phyloP scores from a whole-genome alignment of 1,140 invertebrate genomes.

The Pseudoatta argentina region DNA sequence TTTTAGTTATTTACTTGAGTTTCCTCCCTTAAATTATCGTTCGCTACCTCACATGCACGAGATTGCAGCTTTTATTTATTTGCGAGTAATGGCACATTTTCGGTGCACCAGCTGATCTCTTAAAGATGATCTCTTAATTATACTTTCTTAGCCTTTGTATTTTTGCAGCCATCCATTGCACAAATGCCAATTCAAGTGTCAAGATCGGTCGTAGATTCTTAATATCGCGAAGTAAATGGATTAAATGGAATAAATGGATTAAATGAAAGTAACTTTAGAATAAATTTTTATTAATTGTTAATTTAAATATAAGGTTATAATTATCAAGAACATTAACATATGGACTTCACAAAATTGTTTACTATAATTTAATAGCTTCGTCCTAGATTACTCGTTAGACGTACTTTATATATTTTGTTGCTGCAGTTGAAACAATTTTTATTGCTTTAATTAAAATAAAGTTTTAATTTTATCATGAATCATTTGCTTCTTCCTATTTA shows the following conservation, averaged over 20 bases:
- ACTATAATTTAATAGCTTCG: background rate
- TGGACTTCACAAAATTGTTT: background rate
- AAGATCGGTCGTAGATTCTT: background rate
- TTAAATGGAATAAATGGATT: background rate
- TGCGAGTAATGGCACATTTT: slow-evolving; percentile 33
- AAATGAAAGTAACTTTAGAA: background rate
- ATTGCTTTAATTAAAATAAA: slow-evolving; percentile 17
- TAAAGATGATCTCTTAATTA: slow-evolving; percentile 52
- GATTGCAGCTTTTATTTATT: slow-evolving; percentile 53
- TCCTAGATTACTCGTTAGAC: background rate
- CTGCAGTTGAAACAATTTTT: slow-evolving; percentile 9
- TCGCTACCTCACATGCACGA: slow-evolving; percentile 4
- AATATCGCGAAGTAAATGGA: background rate
- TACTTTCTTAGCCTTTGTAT: slow-evolving; percentile 17
- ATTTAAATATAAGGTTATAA: background rate
- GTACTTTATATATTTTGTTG: background rate
- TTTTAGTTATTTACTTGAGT: too few species aligned
- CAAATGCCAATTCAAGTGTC: background rate
- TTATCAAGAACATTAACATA: background rate
- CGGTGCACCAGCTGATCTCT: slow-evolving; percentile 11
- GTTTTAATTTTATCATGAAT: slow-evolving; percentile 68
- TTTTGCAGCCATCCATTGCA: background rate
- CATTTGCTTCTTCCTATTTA: slow-evolving; percentile 10
- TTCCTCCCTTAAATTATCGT: slow-evolving; percentile 31
- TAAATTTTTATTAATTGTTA: background rate